These are phyloP conservation scores for Trinorchestia longiramus DNA, from an alignment of 1,140 invertebrate genomes.

Conservation along the genomic window DNA sequence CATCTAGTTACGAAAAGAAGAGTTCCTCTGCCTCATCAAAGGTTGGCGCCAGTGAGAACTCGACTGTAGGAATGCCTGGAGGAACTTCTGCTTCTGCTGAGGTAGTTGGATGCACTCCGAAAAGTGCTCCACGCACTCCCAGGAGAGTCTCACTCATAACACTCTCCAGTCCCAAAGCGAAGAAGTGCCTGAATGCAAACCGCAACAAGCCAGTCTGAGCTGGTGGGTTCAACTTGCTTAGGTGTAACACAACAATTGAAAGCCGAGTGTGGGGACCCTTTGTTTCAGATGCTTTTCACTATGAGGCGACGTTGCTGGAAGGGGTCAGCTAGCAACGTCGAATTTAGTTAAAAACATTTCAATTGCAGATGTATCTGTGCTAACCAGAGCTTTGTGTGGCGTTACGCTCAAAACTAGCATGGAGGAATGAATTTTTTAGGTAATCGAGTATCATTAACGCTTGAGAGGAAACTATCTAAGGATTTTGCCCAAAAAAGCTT, in stretches of 20 bases:
- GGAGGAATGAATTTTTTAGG: not conserved
- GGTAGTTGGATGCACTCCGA: slow-evolving; percentile 65
- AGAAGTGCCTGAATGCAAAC: slow-evolving; percentile 55
- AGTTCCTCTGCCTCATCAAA: not conserved
- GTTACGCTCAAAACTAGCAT: not conserved
- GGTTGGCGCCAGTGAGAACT: not conserved
- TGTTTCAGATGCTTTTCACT: not conserved
- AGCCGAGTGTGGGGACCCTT: too few species aligned
- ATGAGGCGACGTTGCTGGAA: not conserved
- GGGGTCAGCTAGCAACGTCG: not conserved
- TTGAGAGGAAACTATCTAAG: not conserved
- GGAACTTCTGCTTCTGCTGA: not conserved
- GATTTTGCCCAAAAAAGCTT: not conserved
- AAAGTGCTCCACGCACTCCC: slow-evolving; percentile 74
- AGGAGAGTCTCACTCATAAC: slow-evolving; percentile 74
- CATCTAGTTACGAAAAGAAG: not conserved
- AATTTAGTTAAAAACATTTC: not conserved
- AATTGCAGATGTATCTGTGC: not conserved
- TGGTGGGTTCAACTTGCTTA: not conserved
- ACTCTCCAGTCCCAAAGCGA: slow-evolving; percentile 64
- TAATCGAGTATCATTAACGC: not conserved
- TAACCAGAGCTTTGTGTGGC: not conserved
- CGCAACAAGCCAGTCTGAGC: not conserved
- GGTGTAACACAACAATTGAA: too few species aligned
- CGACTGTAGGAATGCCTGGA: not conserved